These are phyloP conservation scores for Camelus dromedarius DNA, from an alignment of 2,113 vertebrate genomes.

Conservation along the genomic window DNA sequence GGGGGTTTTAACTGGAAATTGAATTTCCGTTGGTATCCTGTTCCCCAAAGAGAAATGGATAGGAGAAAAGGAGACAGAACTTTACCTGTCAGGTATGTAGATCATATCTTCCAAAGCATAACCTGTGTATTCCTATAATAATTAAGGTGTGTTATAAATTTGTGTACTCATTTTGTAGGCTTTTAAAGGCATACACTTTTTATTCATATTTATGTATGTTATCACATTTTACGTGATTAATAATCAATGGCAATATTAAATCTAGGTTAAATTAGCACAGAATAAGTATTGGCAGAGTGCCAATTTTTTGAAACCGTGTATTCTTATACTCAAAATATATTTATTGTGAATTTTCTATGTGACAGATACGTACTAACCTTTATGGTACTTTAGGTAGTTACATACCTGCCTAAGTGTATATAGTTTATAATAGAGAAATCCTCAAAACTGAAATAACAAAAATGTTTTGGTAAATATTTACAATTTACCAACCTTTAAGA, in stretches of 20 bases:
- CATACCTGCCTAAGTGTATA: neutral
- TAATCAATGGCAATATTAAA: neutral
- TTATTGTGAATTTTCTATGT: neutral
- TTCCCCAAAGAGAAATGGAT: slow-evolving; percentile 99
- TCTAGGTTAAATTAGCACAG: neutral
- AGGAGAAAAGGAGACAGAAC: slow-evolving; percentile 97
- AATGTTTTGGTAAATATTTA: neutral
- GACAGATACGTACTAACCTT: neutral
- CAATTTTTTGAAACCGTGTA: neutral
- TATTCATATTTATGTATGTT: neutral
- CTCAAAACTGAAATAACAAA: slow-evolving; percentile 42
- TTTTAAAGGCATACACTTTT: neutral
- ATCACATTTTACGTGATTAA: neutral
- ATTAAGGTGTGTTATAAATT: neutral
- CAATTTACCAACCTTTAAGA: neutral
- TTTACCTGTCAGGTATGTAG: slow-evolving; percentile 94
- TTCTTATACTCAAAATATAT: slow-evolving; percentile 2
- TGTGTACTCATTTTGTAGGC: neutral
- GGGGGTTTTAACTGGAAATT: slow-evolving; percentile 99
- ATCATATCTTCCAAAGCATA: neutral
- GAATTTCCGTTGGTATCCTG: slow-evolving; percentile 99
- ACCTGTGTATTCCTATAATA: neutral
- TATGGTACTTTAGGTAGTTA: neutral
- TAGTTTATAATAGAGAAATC: neutral
- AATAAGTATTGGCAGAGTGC: neutral